phyloP scores from a whole-genome alignment of 1,140 invertebrate genomes.

The Calephelis virginiensis region DNA sequence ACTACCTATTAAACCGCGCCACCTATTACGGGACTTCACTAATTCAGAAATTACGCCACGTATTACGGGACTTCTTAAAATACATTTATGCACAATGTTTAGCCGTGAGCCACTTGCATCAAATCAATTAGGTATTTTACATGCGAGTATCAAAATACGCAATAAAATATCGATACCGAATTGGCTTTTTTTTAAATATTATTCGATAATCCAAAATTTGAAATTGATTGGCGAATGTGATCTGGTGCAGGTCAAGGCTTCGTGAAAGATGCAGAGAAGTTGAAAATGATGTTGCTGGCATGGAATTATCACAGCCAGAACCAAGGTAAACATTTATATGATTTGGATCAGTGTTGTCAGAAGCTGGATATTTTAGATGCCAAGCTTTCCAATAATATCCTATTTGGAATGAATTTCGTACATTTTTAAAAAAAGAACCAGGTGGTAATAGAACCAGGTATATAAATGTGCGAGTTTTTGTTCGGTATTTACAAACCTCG shows the following conservation, averaged over 20 bases:
- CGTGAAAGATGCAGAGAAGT: slow-evolving; percentile 90
- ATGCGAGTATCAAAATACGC: slow-evolving; percentile 23
- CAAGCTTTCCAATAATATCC: too few species aligned
- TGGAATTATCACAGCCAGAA: slow-evolving; percentile 90
- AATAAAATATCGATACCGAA: slow-evolving; percentile 30
- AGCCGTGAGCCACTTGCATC: slow-evolving; percentile 66
- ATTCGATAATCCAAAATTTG: slow-evolving; percentile 41
- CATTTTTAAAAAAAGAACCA: too few species aligned
- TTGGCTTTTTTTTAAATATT: slow-evolving; percentile 48
- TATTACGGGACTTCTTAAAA: too few species aligned
- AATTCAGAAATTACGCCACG: too few species aligned
- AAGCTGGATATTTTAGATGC: neutral
- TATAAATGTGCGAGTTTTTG: too few species aligned
- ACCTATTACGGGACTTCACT: too few species aligned
- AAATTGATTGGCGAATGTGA: slow-evolving; percentile 72
- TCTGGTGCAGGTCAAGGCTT: slow-evolving; percentile 78
- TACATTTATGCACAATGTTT: slow-evolving; percentile 12
- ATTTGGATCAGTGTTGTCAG: slow-evolving; percentile 24
- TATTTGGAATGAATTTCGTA: too few species aligned
- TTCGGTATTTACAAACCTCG: too few species aligned
- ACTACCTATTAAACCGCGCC: too few species aligned
- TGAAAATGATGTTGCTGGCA: slow-evolving; percentile 90
- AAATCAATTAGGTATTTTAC: slow-evolving; percentile 69
- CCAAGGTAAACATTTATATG: slow-evolving; percentile 75
- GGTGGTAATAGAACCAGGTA: too few species aligned